Conservation (phyloP, 2,888 invertebrate genomes). For the Papilio demoleus region DNA sequence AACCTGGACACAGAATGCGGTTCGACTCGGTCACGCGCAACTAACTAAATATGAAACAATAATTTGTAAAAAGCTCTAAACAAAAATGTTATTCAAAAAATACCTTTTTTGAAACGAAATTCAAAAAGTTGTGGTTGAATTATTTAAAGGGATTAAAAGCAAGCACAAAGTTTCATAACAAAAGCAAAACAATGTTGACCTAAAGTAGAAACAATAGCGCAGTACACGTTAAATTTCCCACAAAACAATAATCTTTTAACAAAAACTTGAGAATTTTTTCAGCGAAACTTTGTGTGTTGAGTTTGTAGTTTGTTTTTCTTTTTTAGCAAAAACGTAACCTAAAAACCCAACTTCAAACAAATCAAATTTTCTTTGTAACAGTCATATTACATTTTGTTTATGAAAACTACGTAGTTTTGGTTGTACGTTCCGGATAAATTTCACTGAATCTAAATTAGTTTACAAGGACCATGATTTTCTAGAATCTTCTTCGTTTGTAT, state of each 20-base stretch:
- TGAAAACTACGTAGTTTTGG: not conserved
- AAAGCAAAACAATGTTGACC: slow-evolving; percentile 17
- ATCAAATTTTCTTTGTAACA: not conserved
- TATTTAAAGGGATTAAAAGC: slow-evolving; percentile 11
- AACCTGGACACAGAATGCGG: no score
- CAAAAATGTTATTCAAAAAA: not conserved
- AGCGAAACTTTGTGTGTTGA: slow-evolving; percentile 7
- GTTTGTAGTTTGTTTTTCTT: slow-evolving; percentile 15
- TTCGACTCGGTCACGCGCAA: no score
- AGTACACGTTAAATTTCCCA: slow-evolving; percentile 19
- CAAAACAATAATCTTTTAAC: slow-evolving; percentile 18
- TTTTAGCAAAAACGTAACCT: not conserved
- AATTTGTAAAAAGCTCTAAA: not conserved
- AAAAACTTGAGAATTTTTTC: slow-evolving; percentile 11
- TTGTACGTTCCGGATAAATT: not conserved
- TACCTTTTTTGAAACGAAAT: not conserved
- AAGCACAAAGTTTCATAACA: slow-evolving; percentile 7
- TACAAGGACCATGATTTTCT: not conserved
- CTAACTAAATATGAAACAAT: not conserved
- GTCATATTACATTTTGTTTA: not conserved
- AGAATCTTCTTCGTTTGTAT: not conserved
- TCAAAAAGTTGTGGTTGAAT: not conserved
- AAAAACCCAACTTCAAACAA: not conserved
- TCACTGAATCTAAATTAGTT: not conserved
- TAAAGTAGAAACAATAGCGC: slow-evolving; percentile 35